Evolutionary conservation across 2,797 vertebrate species (phyloP).

Genomic region (Myotis myotis): DNA sequence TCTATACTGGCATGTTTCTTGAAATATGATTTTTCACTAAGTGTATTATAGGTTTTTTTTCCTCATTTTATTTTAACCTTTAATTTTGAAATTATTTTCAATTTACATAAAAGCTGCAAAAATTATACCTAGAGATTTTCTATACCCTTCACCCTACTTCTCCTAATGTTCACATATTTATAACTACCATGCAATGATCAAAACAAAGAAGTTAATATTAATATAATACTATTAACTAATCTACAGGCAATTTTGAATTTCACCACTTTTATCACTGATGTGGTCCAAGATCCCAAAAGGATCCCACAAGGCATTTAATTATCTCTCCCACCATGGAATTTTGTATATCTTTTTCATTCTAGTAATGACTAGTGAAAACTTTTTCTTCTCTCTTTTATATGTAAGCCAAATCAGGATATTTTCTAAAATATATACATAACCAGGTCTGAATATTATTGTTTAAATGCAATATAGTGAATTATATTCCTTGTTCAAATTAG

Average conservation of each 20-base stretch:
- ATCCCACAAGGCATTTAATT: neutral
- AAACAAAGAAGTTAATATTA: neutral
- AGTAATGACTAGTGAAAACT: neutral
- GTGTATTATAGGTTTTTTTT: neutral
- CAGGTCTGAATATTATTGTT: neutral
- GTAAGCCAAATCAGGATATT: neutral
- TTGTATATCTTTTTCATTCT: neutral
- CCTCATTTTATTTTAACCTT: neutral
- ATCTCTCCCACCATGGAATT: neutral
- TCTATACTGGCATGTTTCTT: neutral
- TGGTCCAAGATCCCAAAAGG: neutral
- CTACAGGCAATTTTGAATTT: neutral
- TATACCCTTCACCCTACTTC: fast-evolving
- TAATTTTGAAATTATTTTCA: conserved; percentile 12
- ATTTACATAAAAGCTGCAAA: neutral
- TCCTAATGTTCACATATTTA: neutral
- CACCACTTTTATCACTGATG: neutral
- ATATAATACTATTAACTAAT: neutral
- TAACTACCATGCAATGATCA: neutral
- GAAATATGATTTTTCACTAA: neutral
- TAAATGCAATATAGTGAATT: neutral
- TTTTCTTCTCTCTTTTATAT: neutral
- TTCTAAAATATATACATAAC: neutral
- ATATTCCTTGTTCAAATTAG: neutral
- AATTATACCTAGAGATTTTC: neutral